These are phyloP conservation scores for Congeria kusceri DNA, from an alignment of 2,888 invertebrate species.

Conservation along the genomic window DNA sequence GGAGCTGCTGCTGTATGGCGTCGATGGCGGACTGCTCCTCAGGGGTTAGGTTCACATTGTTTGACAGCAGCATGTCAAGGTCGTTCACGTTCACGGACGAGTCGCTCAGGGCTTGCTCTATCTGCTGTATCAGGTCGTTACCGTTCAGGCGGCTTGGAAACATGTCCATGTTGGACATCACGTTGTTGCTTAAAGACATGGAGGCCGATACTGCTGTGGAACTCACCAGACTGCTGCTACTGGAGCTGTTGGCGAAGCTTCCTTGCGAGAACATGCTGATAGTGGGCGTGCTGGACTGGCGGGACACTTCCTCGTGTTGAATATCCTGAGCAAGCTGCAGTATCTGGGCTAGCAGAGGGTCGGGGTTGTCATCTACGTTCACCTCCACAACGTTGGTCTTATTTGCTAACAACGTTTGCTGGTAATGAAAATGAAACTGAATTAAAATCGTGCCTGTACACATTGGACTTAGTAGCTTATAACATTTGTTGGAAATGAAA, in stretches of 20 bases:
- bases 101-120: constrained; percentile 78
- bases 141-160: neutral
- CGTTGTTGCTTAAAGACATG: too few relatives aligned
- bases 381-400: constrained; percentile 61
- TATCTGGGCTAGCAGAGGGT: constrained; percentile 91
- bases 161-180: too few relatives aligned
- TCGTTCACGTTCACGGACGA: constrained; percentile 68
- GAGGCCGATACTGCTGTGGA: too few relatives aligned
- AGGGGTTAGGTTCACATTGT: constrained; percentile 53
- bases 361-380: constrained; percentile 70
- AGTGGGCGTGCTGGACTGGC: too few relatives aligned
- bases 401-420: neutral
- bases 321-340: constrained; percentile 94
- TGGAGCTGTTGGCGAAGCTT: too few relatives aligned
- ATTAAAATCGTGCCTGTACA: too few relatives aligned
- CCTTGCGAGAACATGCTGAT: too few relatives aligned
- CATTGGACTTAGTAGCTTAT: too few relatives aligned
- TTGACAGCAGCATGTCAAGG: constrained; percentile 70
- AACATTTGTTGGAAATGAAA: too few relatives aligned
- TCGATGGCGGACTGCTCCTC: constrained; percentile 93
- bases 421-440: neutral
- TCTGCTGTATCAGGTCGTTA: constrained; percentile 69
- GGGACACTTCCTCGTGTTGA: constrained; percentile 70
- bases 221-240: too few relatives aligned
- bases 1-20: constrained; percentile 95